Conservation (phyloP, 2,888 invertebrate genomes). For the Sminthurinus aureus region DNA sequence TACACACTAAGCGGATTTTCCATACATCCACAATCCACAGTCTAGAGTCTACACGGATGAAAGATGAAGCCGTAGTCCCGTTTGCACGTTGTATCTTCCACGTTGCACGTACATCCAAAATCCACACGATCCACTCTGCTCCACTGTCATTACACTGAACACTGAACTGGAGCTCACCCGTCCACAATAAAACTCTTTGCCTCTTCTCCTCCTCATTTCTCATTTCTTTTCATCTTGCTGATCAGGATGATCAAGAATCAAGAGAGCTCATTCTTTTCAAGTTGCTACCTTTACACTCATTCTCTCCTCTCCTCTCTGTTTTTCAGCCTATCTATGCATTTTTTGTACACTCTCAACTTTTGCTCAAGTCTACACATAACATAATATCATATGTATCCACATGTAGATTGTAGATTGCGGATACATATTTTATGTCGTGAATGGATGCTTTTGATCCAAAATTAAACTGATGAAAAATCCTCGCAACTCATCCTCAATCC, state of each 20-base stretch:
- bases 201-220: not conserved
- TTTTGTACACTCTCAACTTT: not conserved
- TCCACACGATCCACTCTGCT: not conserved
- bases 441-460: slow-evolving; percentile 1
- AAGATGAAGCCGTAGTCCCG: not conserved
- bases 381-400: too few species aligned
- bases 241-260: not conserved
- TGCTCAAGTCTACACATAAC: not conserved
- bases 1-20: slow-evolving; percentile 32
- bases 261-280: not conserved
- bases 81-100: not conserved
- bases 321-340: not conserved
- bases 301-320: not conserved
- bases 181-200: slow-evolving; percentile 16
- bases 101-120: not conserved
- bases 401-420: not conserved
- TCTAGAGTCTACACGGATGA: not conserved
- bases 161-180: slow-evolving; percentile 17
- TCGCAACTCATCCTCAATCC: slow-evolving; percentile 24
- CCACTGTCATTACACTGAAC: not conserved
- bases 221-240: not conserved
- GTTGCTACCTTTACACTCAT: not conserved
- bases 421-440: not conserved
- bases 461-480: slow-evolving; percentile 34
- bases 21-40: not conserved